These are phyloP conservation scores for Nycticebus coucang DNA, from an alignment of 2,113 vertebrate genomes.

Conservation along the genomic window DNA sequence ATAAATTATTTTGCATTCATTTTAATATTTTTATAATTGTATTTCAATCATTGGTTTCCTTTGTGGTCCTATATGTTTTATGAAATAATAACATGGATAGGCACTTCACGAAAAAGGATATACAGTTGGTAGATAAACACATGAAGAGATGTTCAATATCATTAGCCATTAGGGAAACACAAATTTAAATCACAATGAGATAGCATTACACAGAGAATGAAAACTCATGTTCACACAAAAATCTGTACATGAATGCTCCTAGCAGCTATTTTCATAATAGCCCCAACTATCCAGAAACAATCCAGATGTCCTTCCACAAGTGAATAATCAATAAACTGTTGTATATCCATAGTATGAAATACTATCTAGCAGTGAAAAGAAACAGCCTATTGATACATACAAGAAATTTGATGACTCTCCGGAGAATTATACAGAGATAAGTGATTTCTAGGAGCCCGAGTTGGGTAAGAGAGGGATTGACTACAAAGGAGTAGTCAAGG, in stretches of 20 bases:
- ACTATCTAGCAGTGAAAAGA: background rate
- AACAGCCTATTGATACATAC: background rate
- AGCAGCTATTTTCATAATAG: background rate
- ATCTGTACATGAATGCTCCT: background rate
- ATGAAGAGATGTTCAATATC: background rate
- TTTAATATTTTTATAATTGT: constrained; percentile 50
- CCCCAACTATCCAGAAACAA: background rate
- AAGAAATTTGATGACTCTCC: background rate
- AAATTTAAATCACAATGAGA: constrained; percentile 20
- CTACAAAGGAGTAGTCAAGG: background rate
- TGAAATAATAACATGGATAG: background rate
- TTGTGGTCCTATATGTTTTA: constrained; percentile 18
- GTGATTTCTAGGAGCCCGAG: background rate
- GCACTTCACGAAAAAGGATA: background rate
- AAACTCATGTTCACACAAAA: constrained; percentile 22
- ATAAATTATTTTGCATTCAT: background rate
- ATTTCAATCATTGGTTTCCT: constrained; percentile 22
- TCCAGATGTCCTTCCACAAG: background rate
- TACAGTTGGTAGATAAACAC: background rate
- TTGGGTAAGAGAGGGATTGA: background rate
- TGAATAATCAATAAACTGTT: background rate
- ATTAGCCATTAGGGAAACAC: constrained; percentile 34
- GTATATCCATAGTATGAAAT: background rate
- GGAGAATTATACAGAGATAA: background rate
- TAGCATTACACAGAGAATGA: background rate